Percentiles rank a stretch among this genome's conserved stretches.
phyloP scores from a whole-genome alignment of 92 coral and sea anemone genomes.

The Bergia puertoricense region DNA sequence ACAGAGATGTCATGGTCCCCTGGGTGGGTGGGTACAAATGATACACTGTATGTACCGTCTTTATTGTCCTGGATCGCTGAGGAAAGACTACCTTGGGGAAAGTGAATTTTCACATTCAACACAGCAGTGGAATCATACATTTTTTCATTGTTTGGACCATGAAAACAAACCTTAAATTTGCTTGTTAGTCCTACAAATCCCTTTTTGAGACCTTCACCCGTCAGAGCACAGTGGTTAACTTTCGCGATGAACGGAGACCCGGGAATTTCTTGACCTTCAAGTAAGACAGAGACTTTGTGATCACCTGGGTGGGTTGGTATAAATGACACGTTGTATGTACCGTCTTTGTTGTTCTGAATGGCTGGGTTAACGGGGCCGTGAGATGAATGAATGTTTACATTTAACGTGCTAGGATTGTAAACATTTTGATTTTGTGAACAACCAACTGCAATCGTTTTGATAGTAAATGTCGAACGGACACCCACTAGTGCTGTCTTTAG shows the following conservation, averaged over 20 bases:
- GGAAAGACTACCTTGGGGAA: no score
- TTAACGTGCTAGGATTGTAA: background rate
- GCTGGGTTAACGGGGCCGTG: background rate
- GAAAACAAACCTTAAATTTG: background rate
- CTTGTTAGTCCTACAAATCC: background rate
- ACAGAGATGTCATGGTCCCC: no score
- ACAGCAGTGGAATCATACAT: no score
- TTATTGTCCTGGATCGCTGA: no score
- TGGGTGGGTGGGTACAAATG: no score
- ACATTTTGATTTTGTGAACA: background rate
- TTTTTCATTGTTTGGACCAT: background rate
- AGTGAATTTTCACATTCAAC: no score
- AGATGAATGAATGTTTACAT: background rate
- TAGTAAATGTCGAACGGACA: background rate
- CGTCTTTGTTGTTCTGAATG: background rate
- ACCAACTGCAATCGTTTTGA: background rate
- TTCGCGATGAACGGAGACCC: background rate
- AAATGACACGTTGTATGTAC: background rate
- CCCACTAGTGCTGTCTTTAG: background rate
- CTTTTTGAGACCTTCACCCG: background rate
- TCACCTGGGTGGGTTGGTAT: background rate
- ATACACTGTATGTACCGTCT: no score
- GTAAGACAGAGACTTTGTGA: background rate
- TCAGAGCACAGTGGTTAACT: background rate
- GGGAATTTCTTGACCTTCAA: background rate